phyloP scores from a whole-genome alignment of 2,888 invertebrate species.

The Drosophila subsilvestris region DNA sequence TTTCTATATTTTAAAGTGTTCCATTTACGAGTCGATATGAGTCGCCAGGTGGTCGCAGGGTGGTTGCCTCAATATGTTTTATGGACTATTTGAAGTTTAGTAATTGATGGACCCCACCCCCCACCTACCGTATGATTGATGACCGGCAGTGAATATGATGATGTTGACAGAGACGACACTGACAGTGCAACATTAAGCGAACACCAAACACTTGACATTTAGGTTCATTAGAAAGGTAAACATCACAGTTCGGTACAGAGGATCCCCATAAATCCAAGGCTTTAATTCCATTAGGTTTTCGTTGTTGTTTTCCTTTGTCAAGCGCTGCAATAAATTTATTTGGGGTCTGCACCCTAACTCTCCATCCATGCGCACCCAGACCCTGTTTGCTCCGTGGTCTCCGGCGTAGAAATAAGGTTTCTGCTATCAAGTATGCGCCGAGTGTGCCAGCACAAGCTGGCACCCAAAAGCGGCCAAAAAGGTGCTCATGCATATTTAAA shows the following conservation, averaged over 20 bases:
- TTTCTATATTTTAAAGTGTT: no score
- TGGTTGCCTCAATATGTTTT: not conserved
- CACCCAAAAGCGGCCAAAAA: slow-evolving; percentile 35
- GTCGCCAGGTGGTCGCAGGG: no score
- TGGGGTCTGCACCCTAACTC: slow-evolving; percentile 6
- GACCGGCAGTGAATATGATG: slow-evolving; percentile 2
- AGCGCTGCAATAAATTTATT: slow-evolving; percentile 8
- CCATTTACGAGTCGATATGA: no score
- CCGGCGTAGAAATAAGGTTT: slow-evolving; percentile 60
- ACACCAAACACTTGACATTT: slow-evolving; percentile 24
- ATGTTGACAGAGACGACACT: not conserved
- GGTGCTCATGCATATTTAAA: slow-evolving; percentile 77
- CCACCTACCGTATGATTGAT: slow-evolving; percentile 48
- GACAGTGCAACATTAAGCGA: not conserved
- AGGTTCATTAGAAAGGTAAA: slow-evolving; percentile 57
- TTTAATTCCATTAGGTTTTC: slow-evolving; percentile 16
- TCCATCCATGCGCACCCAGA: slow-evolving; percentile 6
- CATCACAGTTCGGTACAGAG: slow-evolving; percentile 49
- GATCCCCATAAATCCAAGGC: not conserved
- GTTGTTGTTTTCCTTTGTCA: slow-evolving; percentile 1
- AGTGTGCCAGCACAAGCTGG: slow-evolving; percentile 26
- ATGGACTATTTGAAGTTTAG: slow-evolving; percentile 4
- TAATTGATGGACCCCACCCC: slow-evolving; percentile 16
- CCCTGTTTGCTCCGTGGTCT: slow-evolving; percentile 36
- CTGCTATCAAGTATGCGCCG: slow-evolving; percentile 65